A percentile compares a stretch with the other conserved stretches of the same genome.
Evolutionary conservation across 2,113 vertebrate genomes (phyloP).

Genomic region (Cisticola juncidis): DNA sequence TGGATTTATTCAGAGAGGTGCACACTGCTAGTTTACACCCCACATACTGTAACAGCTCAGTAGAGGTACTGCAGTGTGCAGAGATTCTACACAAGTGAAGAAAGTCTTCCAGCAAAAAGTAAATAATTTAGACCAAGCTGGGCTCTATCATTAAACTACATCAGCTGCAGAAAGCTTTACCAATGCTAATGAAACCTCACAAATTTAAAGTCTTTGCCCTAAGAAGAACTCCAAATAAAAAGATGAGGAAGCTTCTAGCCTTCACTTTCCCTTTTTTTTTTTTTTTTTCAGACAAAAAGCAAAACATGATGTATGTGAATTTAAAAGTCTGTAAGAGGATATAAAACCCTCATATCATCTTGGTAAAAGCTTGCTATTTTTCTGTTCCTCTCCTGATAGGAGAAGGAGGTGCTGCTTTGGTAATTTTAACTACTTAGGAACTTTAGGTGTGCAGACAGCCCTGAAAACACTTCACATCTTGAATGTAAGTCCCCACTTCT

Average conservation of each 20-base stretch:
- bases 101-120: not conserved
- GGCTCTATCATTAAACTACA: not conserved
- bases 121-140: not conserved
- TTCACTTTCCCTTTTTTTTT: not conserved
- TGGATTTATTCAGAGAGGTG: not conserved
- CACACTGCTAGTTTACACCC: not conserved
- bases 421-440: not conserved
- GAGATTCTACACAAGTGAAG: not conserved
- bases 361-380: not conserved
- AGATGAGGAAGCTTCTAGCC: not conserved
- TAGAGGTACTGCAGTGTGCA: not conserved
- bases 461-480: not conserved
- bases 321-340: not conserved
- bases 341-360: not conserved
- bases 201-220: not conserved
- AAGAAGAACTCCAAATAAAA: not conserved
- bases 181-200: not conserved
- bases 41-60: not conserved
- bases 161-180: not conserved
- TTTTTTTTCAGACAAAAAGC: not conserved
- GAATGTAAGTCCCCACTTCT: not conserved
- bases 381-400: not conserved
- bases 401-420: not conserved
- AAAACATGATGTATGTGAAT: not conserved
- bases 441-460: not conserved